Base-by-base conservation (phyloP, 1,140 invertebrate species). In the Drosophila nikananu region DNA sequence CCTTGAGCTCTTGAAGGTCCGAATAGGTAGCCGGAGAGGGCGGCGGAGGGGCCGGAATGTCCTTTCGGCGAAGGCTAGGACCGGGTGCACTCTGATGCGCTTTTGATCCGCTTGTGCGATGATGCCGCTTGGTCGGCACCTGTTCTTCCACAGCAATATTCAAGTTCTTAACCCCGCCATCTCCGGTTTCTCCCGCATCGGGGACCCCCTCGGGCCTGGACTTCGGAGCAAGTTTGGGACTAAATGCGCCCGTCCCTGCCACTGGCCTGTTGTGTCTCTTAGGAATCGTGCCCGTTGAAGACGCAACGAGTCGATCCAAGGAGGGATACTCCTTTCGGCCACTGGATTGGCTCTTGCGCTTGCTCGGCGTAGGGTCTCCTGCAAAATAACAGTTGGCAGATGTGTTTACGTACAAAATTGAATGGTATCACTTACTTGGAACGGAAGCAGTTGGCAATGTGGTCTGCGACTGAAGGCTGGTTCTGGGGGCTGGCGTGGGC, bases 1-100 rank as follows among this genome's bases (percentile, higher is more conserved):
- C 82, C 54, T 91, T 91, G 2, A 92, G 49, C 55, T 92, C 91
- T 41, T 92, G 91, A 19, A 92, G 52, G 48, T 92, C 91, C 1
- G 91, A 91, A 42, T 92, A 91, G 3, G 91, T 92, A 8, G 91
- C 91, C 1, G 91, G 91, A 13, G 91, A 92, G 0, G 91, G 91
- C 6, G 91, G 91, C 12, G 91, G 91, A 17, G 91, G 86, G 2
- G 89, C 91, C 0, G 91, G 91, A 49, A 91, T 80, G 30, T 92
- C 91, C 21, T 92, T 91, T 12, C 91, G 79, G 5, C 86, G 79
- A 3, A 54, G 44, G 13, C 25, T 83, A 13, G 77, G 32, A 39
- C 67, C 42, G 0, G 68, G 35, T n/a, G 21, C 54, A 9, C 37
- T 63, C 4, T 78, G 41, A n/a, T 81, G 76, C 0, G 70, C 19